Evolutionary conservation across 2,888 invertebrate genomes (phyloP), one percentile per base, ranked within the genome.

Genomic region (Drosophila stalkeri): DNA sequence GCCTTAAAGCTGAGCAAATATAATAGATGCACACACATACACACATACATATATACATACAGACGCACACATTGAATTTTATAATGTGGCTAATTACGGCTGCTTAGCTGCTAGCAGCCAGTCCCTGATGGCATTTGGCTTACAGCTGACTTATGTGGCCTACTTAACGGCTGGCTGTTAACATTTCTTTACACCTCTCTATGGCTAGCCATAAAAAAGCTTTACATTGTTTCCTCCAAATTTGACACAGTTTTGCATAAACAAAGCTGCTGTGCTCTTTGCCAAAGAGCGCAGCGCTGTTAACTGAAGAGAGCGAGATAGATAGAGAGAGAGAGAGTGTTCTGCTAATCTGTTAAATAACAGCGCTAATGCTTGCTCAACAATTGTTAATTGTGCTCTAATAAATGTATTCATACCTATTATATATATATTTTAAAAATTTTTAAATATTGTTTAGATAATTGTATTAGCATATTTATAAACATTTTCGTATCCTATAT

Each of bases 201-300:
- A 54, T 51, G 41, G 41, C 9, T 9, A 64, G 52, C 82, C 71
- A 77, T 85, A 69, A 70, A 80, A 85, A 86, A 81, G 81, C 83
- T 88, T 71, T 57, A 71, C 54, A 69, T 71, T 71, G 55, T 64
- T 59, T 67, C 54, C 47, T 27, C 27, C 27, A 44, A 72, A 63
- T 76, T 72, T 71, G 83, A 77, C 67, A 74, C 60, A 83, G 37
- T 73, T 82, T 67, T 66, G 56, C 64, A 75, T 61, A 76, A 51
- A 35, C 57, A 41, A 44, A 57, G 11, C 60, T 31, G 49, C 16
- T 20, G 7, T n/a, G 64, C 86, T 82, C 81, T 77, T 77, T 77
- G 43, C 6, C 12, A 18, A 88, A 83, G 82, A 88, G 82, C 55
- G 52, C 3, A 33, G 14, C n/a, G 16, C 83, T 75, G 81, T 69